Base-by-base conservation (phyloP, 2,113 vertebrate genomes). In the Neogale vison region DNA sequence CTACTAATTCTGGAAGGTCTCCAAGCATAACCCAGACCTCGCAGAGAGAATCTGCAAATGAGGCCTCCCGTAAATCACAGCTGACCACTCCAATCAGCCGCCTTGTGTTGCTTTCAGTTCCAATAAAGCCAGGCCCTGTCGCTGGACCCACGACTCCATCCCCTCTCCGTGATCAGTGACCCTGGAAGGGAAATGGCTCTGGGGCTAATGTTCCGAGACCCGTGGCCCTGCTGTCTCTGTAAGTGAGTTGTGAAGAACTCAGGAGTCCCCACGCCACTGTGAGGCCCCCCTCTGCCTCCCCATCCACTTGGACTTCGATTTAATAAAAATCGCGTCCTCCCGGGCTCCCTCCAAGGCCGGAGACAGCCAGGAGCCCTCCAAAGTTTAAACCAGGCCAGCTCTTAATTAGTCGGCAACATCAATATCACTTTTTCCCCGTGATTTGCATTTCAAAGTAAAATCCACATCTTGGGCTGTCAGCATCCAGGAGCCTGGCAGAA, bases 381-480 rank as follows among this genome's bases (percentile, higher is more conserved):
- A 92, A 86, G 80, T 96, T 95, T 89, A 96, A 97, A 94, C 39
- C 92, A 96, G 90, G 87, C 86, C 81, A 94, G 93, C 20, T 26
- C 65, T 95, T 96, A 83, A 96, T 97, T 71, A 96, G 91, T 9
- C 3, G 17, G 86, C 65, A 81, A 47, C 86, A 95, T 96, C 85
- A 74, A 84, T 84, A 93, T 91, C 71, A 45, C 81, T 96, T 95
- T 95, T 63, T 10, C 84, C 77, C 90, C 0, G 1, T 2, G 55
- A 97, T 98, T 96, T 97, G 90, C 96, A 96, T 96, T 96, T 97
- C 97, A 97, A 96, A 97, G 95, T 77, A 34, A 96, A 83, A 88
- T 96, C 90, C 36, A 18, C 76, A 55, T 87, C 82, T 84, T 45
- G 34, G 93, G 55, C 74, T 91, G 69, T 96, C 88, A 93, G 97